Base-by-base conservation (phyloP, 2,888 invertebrate species). In the Cephus runcator region DNA sequence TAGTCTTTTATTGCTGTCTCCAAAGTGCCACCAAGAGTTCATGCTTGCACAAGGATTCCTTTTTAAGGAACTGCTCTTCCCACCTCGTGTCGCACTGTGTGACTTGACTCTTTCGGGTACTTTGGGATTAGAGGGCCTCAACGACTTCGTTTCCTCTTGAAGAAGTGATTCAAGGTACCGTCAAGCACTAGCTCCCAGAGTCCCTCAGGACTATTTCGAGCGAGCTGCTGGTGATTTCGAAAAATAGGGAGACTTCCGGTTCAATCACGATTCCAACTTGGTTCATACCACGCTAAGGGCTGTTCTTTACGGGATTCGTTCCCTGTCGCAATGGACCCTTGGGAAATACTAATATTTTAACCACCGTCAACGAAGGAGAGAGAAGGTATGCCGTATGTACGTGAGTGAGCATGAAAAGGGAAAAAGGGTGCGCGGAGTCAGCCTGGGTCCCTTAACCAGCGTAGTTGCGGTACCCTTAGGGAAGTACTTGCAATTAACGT, bases 401-500 rank as follows among this genome's bases (percentile, higher is more conserved):
- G 81, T 81, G 83, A 82, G 82, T 83, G 83, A 85, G 86, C 86
- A 84, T 82, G 87, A 85, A 87, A 87, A 85, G 84, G 83, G 87
- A 86, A 86, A 85, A 71, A 87, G 82, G 82, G 83, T 81, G 85
- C 77, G 79, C 79, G 78, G 81, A 78, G 81, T 56, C 56, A 23
- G 23, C 3, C 81, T 34, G 83, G 81, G 82, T 73, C 81, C 81
- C 81, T 83, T 81, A 81, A 82, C 74, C 73, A 83, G 77, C 80
- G 75, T 76, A 73, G 84, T 84, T 87, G 87, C 85, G 86, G 85
- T 84, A 84, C 86, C 88, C 87, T 83, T 81, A 84, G 87, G 85
- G 85, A 86, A 88, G 88, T 88, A 88, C 88, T 88, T 84, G 87
- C 87, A 88, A 88, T 88, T 88, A 88, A 88, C 88, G 85, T 85